A percentile compares a stretch with the other conserved stretches of the same genome.
phyloP scores from a whole-genome alignment of 2,888 invertebrate genomes.

The Epirrhoe tristata region DNA sequence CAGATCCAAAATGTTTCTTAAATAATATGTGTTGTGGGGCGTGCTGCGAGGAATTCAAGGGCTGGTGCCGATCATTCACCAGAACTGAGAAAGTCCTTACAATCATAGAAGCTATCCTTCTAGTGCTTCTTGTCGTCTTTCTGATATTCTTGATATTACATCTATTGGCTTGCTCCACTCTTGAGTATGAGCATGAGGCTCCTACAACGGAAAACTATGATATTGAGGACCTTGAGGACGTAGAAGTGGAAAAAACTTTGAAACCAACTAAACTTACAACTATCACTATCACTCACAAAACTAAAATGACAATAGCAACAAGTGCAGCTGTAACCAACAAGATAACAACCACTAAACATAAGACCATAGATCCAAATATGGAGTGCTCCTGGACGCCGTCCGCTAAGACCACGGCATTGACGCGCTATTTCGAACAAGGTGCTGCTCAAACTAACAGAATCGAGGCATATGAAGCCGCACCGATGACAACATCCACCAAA shows the following conservation, averaged over 20 bases:
- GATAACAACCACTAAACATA: neutral
- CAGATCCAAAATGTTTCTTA: conserved; percentile 39
- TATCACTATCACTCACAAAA: neutral
- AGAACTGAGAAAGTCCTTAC: conserved; percentile 61
- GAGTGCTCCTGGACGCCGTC: conserved; percentile 72
- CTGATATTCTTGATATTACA: conserved; percentile 68
- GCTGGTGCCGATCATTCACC: conserved; percentile 75
- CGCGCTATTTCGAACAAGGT: conserved; percentile 55
- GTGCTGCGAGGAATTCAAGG: conserved; percentile 64
- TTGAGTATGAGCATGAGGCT: neutral
- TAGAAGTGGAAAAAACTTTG: neutral
- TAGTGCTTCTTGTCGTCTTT: conserved; percentile 58
- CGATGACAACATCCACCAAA: neutral
- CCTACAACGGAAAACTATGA: neutral
- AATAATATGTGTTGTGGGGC: conserved; percentile 64
- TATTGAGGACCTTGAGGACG: neutral
- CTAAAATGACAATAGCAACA: neutral
- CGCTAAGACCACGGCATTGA: conserved; percentile 55
- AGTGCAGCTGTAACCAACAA: neutral
- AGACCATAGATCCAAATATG: conserved; percentile 30
- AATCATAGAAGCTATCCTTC: conserved; percentile 57
- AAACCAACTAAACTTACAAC: neutral
- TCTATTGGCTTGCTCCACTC: conserved; percentile 56
- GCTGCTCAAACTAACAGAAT: neutral
- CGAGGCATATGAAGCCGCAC: neutral